Percentiles rank a stretch among this genome's conserved stretches.
Evolutionary conservation across 2,113 vertebrate species (phyloP).

Genomic region (Parotia lawesii): DNA sequence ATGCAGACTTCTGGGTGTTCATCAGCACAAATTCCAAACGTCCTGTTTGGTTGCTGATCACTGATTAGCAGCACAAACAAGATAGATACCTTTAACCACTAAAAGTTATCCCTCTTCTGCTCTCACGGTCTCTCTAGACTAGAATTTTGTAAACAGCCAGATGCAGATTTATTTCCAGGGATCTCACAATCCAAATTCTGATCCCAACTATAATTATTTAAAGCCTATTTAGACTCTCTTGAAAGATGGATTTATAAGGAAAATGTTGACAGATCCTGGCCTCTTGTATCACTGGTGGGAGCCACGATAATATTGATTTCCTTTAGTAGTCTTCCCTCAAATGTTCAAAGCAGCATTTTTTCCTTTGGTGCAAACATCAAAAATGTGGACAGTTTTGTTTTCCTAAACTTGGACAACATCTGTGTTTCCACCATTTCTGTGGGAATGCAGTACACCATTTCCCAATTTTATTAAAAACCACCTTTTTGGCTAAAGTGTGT

Average conservation of each 20-base stretch:
- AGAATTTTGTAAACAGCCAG: slow-evolving; percentile 36
- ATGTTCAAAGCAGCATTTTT: slow-evolving; percentile 39
- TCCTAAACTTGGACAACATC: slow-evolving; percentile 57
- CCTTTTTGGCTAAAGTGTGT: slow-evolving; percentile 38
- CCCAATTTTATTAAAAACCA: slow-evolving; percentile 63
- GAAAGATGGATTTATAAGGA: slow-evolving; percentile 57
- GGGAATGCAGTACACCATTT: slow-evolving; percentile 50
- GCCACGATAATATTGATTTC: slow-evolving; percentile 25
- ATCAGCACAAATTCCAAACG: neutral
- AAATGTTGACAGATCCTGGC: slow-evolving; percentile 60
- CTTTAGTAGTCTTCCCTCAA: slow-evolving; percentile 60
- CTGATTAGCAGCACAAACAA: slow-evolving; percentile 11
- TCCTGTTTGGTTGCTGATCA: neutral
- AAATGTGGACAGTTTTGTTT: slow-evolving; percentile 61
- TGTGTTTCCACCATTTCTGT: slow-evolving; percentile 64
- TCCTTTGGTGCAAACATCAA: slow-evolving; percentile 55
- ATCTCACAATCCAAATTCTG: slow-evolving; percentile 31
- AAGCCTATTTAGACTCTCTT: slow-evolving; percentile 32
- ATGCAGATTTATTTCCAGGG: slow-evolving; percentile 38
- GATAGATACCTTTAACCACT: neutral
- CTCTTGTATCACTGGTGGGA: slow-evolving; percentile 29
- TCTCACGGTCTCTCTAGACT: neutral
- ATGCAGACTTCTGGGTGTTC: neutral
- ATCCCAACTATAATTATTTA: neutral
- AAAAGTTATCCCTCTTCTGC: neutral